Conservation (phyloP, 2,888 invertebrate species). For the Drosophila cognata region DNA sequence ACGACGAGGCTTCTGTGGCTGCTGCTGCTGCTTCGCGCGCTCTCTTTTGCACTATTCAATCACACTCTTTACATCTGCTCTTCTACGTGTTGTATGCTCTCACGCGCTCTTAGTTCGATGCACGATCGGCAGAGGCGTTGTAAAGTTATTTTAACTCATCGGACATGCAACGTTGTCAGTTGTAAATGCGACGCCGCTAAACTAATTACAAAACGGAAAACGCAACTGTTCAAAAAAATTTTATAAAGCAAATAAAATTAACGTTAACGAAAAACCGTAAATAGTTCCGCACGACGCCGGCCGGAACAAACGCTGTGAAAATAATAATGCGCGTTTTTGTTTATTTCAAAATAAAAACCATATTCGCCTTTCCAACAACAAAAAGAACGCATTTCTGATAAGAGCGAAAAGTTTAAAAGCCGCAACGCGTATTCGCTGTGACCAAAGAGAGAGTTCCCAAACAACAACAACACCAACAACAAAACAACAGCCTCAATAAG, state of each 20-base stretch:
- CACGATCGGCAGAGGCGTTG: conserved; percentile 39
- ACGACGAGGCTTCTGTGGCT: conserved; percentile 8
- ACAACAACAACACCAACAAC: conserved; percentile 36
- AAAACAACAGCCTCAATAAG: conserved; percentile 25
- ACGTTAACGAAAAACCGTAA: conserved; percentile 24
- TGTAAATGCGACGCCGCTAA: conserved; percentile 54
- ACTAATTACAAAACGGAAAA: conserved; percentile 40
- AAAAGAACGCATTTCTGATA: conserved; percentile 81
- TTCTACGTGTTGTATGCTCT: conserved; percentile 30
- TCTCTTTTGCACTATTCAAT: conserved; percentile 17
- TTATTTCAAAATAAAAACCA: conserved; percentile 79
- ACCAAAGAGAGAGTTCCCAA: conserved; percentile 24
- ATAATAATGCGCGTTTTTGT: conserved; percentile 72
- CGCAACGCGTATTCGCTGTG: conserved; percentile 31
- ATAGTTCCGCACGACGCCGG: conserved; percentile 48
- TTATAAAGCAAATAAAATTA: background rate
- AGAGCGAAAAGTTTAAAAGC: conserved; percentile 23
- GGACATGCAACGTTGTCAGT: conserved; percentile 61
- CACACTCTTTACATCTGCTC: conserved; percentile 26
- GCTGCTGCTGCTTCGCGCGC: conserved; percentile 22
- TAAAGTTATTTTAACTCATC: conserved; percentile 55
- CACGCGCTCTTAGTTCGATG: conserved; percentile 40
- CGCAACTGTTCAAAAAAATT: background rate
- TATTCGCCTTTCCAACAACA: conserved; percentile 80
- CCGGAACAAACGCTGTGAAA: conserved; percentile 47